Percentiles rank a stretch among this genome's conserved stretches.
phyloP scores from a whole-genome alignment of 2,888 invertebrate species.

The Andrena praecox region DNA sequence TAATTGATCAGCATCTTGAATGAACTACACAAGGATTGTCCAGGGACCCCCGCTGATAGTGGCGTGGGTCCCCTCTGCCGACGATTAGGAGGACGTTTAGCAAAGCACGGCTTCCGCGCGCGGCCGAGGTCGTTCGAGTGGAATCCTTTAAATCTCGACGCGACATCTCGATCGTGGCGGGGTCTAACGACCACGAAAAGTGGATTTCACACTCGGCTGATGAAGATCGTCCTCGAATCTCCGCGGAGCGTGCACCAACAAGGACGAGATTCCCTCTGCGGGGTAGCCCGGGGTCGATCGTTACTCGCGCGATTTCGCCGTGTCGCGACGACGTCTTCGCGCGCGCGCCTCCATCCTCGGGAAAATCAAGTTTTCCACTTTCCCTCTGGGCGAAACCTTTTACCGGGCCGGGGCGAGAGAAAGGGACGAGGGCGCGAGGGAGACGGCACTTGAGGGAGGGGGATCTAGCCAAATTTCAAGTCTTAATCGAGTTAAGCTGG shows the following conservation, averaged over 20 bases:
- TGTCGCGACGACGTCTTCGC: constrained; percentile 73
- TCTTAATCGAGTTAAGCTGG: constrained; percentile 34
- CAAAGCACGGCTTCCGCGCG: neutral
- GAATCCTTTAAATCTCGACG: constrained; percentile 74
- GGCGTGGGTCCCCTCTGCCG: no score
- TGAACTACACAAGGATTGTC: neutral
- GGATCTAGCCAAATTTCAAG: constrained; percentile 44
- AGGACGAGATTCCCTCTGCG: constrained; percentile 47
- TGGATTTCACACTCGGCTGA: constrained; percentile 77
- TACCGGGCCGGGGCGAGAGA: constrained; percentile 27
- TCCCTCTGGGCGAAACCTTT: constrained; percentile 66
- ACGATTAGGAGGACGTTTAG: neutral
- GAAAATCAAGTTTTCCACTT: constrained; percentile 72
- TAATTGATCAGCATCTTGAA: no score
- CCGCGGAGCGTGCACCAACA: constrained; percentile 38
- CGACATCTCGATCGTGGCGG: constrained; percentile 68
- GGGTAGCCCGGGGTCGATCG: constrained; percentile 56
- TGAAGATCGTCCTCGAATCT: constrained; percentile 43
- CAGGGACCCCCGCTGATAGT: neutral
- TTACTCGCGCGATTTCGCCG: constrained; percentile 73
- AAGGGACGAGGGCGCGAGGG: neutral
- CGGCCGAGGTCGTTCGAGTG: constrained; percentile 43
- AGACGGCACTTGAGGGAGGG: neutral
- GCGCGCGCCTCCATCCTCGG: constrained; percentile 28
- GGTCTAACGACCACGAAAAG: constrained; percentile 75